Conservation (phyloP, 2,888 invertebrate species). For the Linnaemya vulpina region DNA sequence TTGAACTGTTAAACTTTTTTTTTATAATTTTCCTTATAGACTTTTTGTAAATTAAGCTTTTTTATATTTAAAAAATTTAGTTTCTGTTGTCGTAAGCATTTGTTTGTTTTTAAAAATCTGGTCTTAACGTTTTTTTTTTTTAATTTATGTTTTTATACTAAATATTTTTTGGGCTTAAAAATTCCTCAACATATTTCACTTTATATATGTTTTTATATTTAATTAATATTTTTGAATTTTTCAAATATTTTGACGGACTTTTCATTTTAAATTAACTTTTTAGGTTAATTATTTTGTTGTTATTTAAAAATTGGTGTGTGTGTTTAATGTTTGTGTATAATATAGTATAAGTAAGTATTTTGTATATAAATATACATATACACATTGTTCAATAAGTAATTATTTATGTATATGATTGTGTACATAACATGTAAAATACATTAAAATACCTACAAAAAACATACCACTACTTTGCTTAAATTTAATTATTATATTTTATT, state of each 20-base stretch:
- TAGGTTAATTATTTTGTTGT: constrained; percentile 53
- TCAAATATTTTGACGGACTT: constrained; percentile 68
- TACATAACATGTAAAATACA: constrained; percentile 69
- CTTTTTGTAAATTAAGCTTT: constrained; percentile 45
- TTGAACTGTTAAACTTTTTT: constrained; percentile 26
- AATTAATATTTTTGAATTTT: constrained; percentile 47
- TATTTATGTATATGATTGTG: constrained; percentile 52
- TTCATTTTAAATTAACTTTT: constrained; percentile 63
- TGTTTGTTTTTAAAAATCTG: constrained; percentile 55
- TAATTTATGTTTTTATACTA: constrained; percentile 31
- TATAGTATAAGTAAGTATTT: constrained; percentile 35
- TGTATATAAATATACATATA: constrained; percentile 38
- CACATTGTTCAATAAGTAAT: constrained; percentile 6
- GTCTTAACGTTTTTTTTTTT: constrained; percentile 1
- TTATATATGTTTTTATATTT: constrained; percentile 33
- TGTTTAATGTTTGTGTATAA: constrained; percentile 21
- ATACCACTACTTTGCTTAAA: constrained; percentile 64
- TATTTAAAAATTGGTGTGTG: constrained; percentile 61
- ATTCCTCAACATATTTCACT: constrained; percentile 68
- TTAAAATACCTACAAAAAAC: constrained; percentile 70
- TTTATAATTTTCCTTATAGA: constrained; percentile 8
- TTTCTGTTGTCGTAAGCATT: constrained; percentile 49
- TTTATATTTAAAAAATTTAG: constrained; percentile 51
- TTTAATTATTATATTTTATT: constrained; percentile 56
- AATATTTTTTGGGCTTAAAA: constrained; percentile 49